Evolutionary conservation across 1,140 invertebrate species (phyloP).

Genomic region (Papilio polyxenes): DNA sequence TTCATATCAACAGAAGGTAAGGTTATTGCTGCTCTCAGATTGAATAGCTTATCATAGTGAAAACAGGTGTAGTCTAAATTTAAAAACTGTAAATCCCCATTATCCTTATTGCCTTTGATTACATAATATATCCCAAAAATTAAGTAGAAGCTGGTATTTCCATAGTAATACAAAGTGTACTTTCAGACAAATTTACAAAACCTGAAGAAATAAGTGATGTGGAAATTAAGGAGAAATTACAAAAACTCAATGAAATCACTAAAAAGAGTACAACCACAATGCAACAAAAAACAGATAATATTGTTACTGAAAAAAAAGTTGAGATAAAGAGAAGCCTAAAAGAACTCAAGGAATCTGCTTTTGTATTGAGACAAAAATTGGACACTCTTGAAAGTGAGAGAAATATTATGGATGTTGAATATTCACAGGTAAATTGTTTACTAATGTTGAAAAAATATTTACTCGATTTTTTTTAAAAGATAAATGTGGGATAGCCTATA

Average conservation of each 20-base stretch:
- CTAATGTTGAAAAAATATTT: neutral
- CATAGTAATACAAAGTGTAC: neutral
- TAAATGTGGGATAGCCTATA: no score
- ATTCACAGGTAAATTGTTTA: slow-evolving; percentile 59
- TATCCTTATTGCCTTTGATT: no score
- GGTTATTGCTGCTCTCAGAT: neutral
- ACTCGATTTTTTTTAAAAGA: no score
- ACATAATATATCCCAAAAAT: no score
- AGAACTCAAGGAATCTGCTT: slow-evolving; percentile 68
- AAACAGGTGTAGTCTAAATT: no score
- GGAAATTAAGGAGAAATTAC: slow-evolving; percentile 52
- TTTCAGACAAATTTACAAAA: slow-evolving; percentile 42
- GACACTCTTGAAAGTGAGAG: slow-evolving; percentile 69
- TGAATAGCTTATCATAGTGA: neutral
- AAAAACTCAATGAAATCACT: slow-evolving; percentile 49
- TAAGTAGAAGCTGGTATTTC: neutral
- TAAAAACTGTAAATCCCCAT: no score
- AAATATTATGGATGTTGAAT: slow-evolving; percentile 73
- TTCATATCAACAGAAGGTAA: slow-evolving; percentile 50
- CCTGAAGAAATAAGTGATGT: slow-evolving; percentile 46
- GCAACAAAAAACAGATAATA: slow-evolving; percentile 36
- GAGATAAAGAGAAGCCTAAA: slow-evolving; percentile 62
- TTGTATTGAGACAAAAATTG: slow-evolving; percentile 66
- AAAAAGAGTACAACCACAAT: slow-evolving; percentile 32
- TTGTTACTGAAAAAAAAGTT: slow-evolving; percentile 43